A percentile compares a stretch with the other conserved stretches of the same genome.
Evolutionary conservation across 2,113 vertebrate species (phyloP).

Genomic region (Ammospiza caudacuta): DNA sequence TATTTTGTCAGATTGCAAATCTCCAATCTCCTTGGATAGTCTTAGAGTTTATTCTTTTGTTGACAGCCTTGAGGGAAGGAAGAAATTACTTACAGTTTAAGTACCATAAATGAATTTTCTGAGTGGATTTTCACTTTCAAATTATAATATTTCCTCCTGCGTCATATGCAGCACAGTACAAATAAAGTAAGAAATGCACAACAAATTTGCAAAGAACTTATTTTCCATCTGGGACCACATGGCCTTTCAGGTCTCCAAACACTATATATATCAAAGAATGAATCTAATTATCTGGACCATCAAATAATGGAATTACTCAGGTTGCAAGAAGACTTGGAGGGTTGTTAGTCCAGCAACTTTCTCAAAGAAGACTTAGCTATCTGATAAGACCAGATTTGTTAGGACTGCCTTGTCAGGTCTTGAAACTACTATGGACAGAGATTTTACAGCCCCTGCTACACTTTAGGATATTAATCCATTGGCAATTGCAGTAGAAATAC

Average conservation of each 20-base stretch:
- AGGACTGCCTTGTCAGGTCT: neutral
- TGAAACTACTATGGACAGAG: neutral
- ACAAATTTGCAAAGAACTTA: neutral
- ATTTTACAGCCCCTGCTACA: neutral
- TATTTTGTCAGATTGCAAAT: neutral
- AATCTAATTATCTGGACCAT: neutral
- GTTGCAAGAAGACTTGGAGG: neutral
- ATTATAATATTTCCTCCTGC: neutral
- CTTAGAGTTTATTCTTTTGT: neutral
- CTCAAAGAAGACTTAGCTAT: neutral
- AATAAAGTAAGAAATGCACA: neutral
- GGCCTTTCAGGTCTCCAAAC: neutral
- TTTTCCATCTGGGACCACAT: neutral
- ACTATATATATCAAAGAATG: neutral
- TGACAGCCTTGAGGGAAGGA: neutral
- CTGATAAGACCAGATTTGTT: neutral
- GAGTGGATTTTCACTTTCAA: neutral
- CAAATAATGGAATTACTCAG: neutral
- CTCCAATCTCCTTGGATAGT: neutral
- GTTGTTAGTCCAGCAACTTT: neutral
- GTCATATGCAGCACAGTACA: neutral
- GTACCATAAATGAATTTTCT: neutral
- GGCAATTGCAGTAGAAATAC: neutral
- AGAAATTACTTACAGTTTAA: neutral
- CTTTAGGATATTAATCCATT: neutral